Evolutionary conservation across 2,797 vertebrate genomes (phyloP).

Genomic region (Diceros bicornis): DNA sequence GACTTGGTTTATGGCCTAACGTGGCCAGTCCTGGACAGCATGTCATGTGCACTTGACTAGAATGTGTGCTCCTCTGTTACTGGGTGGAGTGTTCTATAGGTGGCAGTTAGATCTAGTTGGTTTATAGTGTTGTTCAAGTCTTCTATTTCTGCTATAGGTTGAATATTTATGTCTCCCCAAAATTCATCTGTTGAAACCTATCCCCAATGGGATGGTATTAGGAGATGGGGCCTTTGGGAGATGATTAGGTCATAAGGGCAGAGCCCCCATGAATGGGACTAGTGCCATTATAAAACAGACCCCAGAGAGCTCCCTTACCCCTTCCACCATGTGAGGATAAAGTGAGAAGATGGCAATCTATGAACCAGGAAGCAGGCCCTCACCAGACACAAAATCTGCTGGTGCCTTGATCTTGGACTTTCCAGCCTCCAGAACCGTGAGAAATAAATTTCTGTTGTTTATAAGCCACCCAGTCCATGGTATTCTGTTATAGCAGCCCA

Average conservation of each 20-base stretch:
- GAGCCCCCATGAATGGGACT: not conserved
- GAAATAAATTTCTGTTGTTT: conserved; percentile 50
- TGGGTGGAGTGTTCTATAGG: not conserved
- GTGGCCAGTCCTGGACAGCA: conserved; percentile 4
- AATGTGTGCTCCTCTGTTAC: not conserved
- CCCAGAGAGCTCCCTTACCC: not conserved
- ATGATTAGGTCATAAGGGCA: not conserved
- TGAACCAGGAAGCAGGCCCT: not conserved
- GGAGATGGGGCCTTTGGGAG: not conserved
- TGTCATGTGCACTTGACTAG: conserved; percentile 55
- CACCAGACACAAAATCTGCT: not conserved
- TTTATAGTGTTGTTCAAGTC: not conserved
- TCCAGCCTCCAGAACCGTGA: not conserved
- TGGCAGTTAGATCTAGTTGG: conserved; percentile 26
- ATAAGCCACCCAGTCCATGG: not conserved
- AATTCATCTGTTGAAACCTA: conserved; percentile 4
- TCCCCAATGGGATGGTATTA: not conserved
- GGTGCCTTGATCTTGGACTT: not conserved
- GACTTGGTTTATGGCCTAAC: conserved; percentile 24
- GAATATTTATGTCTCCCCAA: not conserved
- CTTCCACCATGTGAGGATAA: not conserved
- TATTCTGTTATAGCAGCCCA: not conserved
- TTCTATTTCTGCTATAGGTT: conserved; percentile 40
- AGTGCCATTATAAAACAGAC: not conserved
- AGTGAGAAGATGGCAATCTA: not conserved